Percentiles rank a stretch among this genome's conserved stretches.
Evolutionary conservation across 1,140 invertebrate genomes (phyloP).

Genomic region (Heliothis subflexa): DNA sequence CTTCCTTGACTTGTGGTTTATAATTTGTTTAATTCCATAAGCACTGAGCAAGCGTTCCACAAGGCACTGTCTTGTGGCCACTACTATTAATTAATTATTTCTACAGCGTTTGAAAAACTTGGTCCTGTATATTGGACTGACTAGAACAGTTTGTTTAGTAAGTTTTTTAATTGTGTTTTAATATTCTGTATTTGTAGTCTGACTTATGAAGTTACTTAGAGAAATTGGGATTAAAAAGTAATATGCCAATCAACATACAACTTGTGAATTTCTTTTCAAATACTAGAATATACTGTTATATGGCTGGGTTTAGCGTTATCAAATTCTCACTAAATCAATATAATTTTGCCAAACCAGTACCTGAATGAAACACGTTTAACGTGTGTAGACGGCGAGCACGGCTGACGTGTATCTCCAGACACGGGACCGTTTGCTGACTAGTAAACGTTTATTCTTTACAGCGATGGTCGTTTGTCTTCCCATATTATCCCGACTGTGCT

Average conservation of each 20-base stretch:
- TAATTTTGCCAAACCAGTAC: too few relatives aligned
- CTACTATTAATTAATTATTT: constrained; percentile 4
- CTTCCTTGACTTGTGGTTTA: not conserved
- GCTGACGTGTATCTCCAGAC: not conserved
- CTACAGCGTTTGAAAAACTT: not conserved
- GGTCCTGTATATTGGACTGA: not conserved
- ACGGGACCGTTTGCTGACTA: constrained; percentile 2
- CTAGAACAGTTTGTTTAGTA: too few relatives aligned
- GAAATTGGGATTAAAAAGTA: too few relatives aligned
- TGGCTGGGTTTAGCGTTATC: too few relatives aligned
- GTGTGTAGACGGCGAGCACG: not conserved
- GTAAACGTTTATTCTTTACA: constrained; percentile 3
- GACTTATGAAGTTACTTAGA: too few relatives aligned
- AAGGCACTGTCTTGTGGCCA: not conserved
- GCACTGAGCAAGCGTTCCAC: not conserved
- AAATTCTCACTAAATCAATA: too few relatives aligned
- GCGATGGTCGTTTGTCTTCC: constrained; percentile 22
- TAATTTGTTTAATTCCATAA: constrained; percentile 15
- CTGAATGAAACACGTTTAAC: not conserved
- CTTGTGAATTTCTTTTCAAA: too few relatives aligned
- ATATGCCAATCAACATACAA: too few relatives aligned
- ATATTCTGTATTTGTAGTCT: too few relatives aligned
- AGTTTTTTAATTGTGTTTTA: too few relatives aligned
- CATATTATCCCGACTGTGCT: not conserved
- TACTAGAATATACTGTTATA: too few relatives aligned